Evolutionary conservation across 2,797 vertebrate species (phyloP), one percentile per base, ranked within the genome.

Genomic region (Cacajao melanocephalus): DNA sequence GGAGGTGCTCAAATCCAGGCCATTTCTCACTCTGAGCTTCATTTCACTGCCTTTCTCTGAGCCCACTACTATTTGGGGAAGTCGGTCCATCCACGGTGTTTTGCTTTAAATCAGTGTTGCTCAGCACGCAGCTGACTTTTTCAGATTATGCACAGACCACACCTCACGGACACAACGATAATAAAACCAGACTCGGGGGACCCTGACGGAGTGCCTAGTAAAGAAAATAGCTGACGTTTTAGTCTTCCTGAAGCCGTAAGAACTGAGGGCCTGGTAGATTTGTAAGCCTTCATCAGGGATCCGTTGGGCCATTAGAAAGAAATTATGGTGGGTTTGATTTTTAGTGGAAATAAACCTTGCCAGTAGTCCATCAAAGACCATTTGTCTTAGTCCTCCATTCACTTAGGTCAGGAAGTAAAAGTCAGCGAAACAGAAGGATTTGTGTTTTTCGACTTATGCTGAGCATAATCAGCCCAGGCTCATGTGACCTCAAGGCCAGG

Each of bases 101-200:
- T 88, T 85, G 94, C 88, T 96, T 81, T 96, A 96, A 96, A 97
- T 98, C 94, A 97, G 70, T 48, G 48, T 70, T 20, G 1, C 50
- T 93, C 39, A 24, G 24, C n/a, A 12, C 17, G 46, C 15, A 33
- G 83, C 91, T 94, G 82, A 89, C 48, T 95, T 70, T 80, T 87
- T 94, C 58, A 24, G 79, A 96, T 98, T 97, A 97, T 98, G 96
- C 97, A 89, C n/a, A 94, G 97, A 95, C 97, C 97, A 97, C 93
- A 98, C 86, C 97, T 98, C 92, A 39, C 0, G 1, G 89, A 89
- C 82, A 91, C 4, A 93, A 58, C 90, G 67, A 24, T 87, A 64
- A 92, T 98, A 94, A 98, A 97, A 88, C 52, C 46, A 73, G 67
- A 81, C 85, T 96, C 52, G 24, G 28, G 78, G 72, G 92, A 86